Evolutionary conservation across 1,140 invertebrate species (phyloP), one percentile per base, ranked within the genome.

Genomic region (Drosophila tristis): DNA sequence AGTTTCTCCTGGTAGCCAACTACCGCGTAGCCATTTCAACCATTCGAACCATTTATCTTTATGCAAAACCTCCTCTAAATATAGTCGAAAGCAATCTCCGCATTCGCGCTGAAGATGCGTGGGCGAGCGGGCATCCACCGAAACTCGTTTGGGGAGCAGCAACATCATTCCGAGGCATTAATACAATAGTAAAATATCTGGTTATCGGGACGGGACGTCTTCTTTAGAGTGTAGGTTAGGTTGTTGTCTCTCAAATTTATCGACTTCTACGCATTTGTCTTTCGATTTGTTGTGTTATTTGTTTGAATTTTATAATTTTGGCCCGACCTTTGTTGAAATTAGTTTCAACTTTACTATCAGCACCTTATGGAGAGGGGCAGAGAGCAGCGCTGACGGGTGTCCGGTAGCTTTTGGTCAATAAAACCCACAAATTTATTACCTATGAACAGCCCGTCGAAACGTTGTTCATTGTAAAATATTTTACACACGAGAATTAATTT

Each of bases 231-330:
- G 80, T 82, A 71, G 80, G 80, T 66, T 82, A 71, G 80, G 80
- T 66, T 82, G 75, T 84, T 79, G 80, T 84, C 80, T 79, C 25
- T 62, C 47, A 39, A 84, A 84, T 84, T 82, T 82, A 82, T 82
- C 63, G 80, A 84, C 75, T 85, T 82, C 71, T 79, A 79, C 71
- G 80, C 70, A 71, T 79, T 79, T 66, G 49, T 55, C 45, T 79
- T 50, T 55, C 64, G 39, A 31, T 51, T 59, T 71, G 9, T 11
- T 4, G 4, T 35, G 0, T 71, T 58, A 54, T 71, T 64, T 58
- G 35, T 60, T n/a, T 25, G 29, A 47, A 60, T 44, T 47, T 53
- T 54, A 42, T 20, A 58, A 51, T 68, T 51, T 79, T 56, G 78
- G 78, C 70, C 79, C 74, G 65, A 72, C 60, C 70, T 62, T 72